Base-by-base conservation (phyloP, 1,140 invertebrate species). In the Helicoverpa armigera region DNA sequence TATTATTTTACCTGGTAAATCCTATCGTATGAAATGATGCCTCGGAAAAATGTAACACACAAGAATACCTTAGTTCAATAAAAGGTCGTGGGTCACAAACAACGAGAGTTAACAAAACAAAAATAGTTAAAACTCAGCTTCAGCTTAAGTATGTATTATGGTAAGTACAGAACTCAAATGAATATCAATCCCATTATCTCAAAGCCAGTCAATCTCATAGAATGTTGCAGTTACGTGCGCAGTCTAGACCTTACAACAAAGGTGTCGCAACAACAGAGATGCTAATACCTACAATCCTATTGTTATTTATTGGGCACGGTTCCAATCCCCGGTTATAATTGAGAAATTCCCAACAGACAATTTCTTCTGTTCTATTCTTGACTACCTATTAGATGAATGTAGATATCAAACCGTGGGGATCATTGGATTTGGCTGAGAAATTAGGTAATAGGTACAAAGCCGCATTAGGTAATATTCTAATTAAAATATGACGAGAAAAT, bases 1-100 rank as follows among this genome's bases (percentile, higher is more conserved):
- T 86, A 80, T 87, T 86, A 85, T 83, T 80, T 82, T 78, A 67
- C 18, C 75, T 72, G 7, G 56, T 18, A 5, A 43, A 58, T 3
- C 54, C n/a, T 12, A 54, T 14, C 35, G 48, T 63, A 61, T 79
- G 5, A 48, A 43, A 43, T 9, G 35, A 43, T 43, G 35, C 35
- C 35, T 43, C 5, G 9, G 35, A 43, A 7, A 7, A 43, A 9
- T 43, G 1, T 43, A 43, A 43, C 1, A 9, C 35, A 43, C 9
- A 7, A 43, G 5, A 9, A 1, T 43, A 7, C 5, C 5, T 43
- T 43, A 5, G 5, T 43, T 43, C 35, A 5, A 43, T 43, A 43
- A 43, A 43, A 43, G 35, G 35, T 35, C 35, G 5, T 43, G 5
- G 35, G 35, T 43, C 35, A 43, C 9, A 9, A 43, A 7, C 35